A percentile compares a stretch with the other conserved stretches of the same genome.
Conservation (phyloP, 2,888 invertebrate genomes). For the Ctena decussata region DNA sequence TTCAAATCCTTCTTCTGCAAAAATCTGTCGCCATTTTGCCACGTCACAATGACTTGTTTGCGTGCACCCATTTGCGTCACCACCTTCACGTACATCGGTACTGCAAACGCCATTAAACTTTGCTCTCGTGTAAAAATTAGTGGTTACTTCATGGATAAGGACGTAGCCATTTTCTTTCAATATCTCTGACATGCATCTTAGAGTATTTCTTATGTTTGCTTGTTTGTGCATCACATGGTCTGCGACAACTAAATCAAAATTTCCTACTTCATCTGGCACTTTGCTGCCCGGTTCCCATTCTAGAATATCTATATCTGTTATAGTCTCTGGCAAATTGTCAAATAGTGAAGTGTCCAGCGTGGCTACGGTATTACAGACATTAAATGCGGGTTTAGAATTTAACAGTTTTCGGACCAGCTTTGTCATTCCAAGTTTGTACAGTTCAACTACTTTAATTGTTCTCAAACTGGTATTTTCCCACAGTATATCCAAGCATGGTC, state of each 20-base stretch:
- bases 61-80: constrained; percentile 45
- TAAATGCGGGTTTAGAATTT: constrained; percentile 91
- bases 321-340: background rate
- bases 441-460: constrained; percentile 89
- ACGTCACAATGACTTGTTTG: constrained; percentile 73
- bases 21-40: constrained; percentile 72
- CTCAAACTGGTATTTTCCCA: constrained; percentile 26
- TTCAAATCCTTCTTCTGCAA: constrained; percentile 87
- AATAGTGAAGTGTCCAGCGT: constrained; percentile 54
- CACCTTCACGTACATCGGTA: constrained; percentile 26
- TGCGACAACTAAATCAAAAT: constrained; percentile 82
- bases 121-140: constrained; percentile 80
- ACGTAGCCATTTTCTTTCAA: constrained; percentile 89
- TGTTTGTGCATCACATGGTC: constrained; percentile 79
- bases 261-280: constrained; percentile 83
- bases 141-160: constrained; percentile 86
- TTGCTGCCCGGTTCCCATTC: constrained; percentile 90
- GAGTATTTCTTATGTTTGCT: constrained; percentile 62
- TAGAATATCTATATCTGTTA: constrained; percentile 87
- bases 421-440: constrained; percentile 85
- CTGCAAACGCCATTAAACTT: constrained; percentile 70
- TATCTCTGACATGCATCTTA: constrained; percentile 87
- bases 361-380: constrained; percentile 89
- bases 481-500: constrained; percentile 89
- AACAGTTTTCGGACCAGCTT: constrained; percentile 69